Evolutionary conservation across 2,888 invertebrate genomes (phyloP), one percentile per base, ranked within the genome.

Genomic region (Scaeva pyrastri): DNA sequence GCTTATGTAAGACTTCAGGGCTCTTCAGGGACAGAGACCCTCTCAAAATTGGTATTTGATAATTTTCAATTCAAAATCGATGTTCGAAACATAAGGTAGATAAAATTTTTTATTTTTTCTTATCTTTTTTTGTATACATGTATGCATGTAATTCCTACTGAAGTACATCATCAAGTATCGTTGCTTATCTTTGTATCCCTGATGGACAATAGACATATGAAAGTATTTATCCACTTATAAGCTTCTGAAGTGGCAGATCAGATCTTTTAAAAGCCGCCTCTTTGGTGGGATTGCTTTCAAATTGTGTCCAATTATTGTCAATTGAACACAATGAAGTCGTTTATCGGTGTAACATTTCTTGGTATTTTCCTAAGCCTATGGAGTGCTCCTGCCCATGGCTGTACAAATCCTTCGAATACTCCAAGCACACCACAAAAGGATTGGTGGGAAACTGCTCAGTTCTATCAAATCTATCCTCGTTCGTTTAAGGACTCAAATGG

Each of bases 391-490:
- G 26, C 14, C n/a, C 26, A 16, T 19, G 66, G 56, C 26, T 88
- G 77, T 8, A 11, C 52, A 1, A 52, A 85, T 12, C 80, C 73
- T 5, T 62, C 76, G 16, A 64, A 75, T 26, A 52, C 82, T 6
- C 12, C 84, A n/a, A 78, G 79, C 1, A 77, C 64, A 41, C 87
- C 76, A 4, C 84, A 88, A 2, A 90, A 93, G 2, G 95, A 96
- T 89, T 98, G 98, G 98, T 98, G 97, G 96, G 94, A 97, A 91
- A 95, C 95, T 78, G 95, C 95, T 43, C 94, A 95, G 11, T 94
- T 97, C 73, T 98, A 98, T 92, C 97, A 98, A 92, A 95, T 97
- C 81, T 97, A 97, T 91, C 96, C 97, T 0, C 94, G 96, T 83
- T 97, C 97, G 0, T 98, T 97, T 92, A 95, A 95, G 90, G 98